Evolutionary conservation across 1,140 invertebrate genomes (phyloP), one percentile per base, ranked within the genome.

Genomic region (Brachystomella parvula): DNA sequence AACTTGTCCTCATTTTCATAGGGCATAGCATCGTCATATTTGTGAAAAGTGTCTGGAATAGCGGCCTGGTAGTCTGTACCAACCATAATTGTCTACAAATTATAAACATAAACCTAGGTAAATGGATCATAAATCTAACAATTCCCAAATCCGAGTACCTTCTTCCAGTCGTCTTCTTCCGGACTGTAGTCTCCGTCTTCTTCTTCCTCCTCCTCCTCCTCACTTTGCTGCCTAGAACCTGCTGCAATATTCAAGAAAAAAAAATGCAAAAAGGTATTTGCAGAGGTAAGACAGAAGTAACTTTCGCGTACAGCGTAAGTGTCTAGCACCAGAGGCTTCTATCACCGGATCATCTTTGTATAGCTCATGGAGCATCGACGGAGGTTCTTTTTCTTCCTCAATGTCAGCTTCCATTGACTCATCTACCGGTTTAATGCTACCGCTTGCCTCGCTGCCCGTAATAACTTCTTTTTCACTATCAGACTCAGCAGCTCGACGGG

Each of bases 1-100:
- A 96, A 81, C 78, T 94, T 91, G 76, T 97, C 94, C 78, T 96
- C 92, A 81, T 96, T 96, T 80, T 97, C 93, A 79, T 97, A 96
- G 0, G 93, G 92, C 68, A 91, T 81, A 2, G 89, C 89, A 81
- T 95, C 92, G 75, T 92, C 94, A 80, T 96, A 96, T 75, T 86
- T 87, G 75, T 87, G 89, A 2, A 96, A 79, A 24, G 90, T 92
- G 78, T 94, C 91, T 1, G 94, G 94, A 75, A 98, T 93, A 64
- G 84, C 84, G 21, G 94, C 94, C 81, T 98, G 94, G 77, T 90
- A 97, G 75, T 94, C 90, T 72, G 86, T 86, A 30, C 94, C 94
- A 29, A 98, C 93, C 90, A 96, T 96, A 66, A 97, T 96, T 24
- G 90, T 95, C 82, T 83, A 70, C 30, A 70, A 63, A 74, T 19